Conservation (phyloP, 2,797 vertebrate species). For the Squalus acanthias region DNA sequence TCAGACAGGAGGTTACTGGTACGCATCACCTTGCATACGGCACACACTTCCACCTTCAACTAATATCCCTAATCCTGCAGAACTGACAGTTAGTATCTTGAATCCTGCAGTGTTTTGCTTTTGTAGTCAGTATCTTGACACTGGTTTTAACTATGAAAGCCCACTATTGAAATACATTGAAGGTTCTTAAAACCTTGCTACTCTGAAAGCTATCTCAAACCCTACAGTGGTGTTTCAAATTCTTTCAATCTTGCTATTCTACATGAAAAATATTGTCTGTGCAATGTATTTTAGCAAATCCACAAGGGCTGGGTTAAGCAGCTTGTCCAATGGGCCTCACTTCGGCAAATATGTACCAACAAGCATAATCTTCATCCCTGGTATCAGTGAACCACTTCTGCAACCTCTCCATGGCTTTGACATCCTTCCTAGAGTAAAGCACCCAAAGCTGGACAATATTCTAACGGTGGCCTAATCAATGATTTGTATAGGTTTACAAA, state of each 20-base stretch:
- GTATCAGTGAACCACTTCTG: neutral
- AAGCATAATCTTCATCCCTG: neutral
- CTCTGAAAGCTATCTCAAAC: neutral
- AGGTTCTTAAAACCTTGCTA: neutral
- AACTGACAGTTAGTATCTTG: neutral
- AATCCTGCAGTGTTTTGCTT: too few relatives aligned
- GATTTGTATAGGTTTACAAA: too few relatives aligned
- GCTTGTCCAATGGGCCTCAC: neutral
- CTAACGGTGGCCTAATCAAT: neutral
- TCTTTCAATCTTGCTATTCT: neutral
- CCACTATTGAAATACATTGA: neutral
- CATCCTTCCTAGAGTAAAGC: neutral
- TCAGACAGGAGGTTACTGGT: neutral
- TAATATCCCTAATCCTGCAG: neutral
- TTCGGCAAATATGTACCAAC: neutral
- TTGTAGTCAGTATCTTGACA: neutral
- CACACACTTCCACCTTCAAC: neutral
- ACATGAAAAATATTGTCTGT: neutral
- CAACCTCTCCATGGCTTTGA: neutral
- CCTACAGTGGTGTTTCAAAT: neutral
- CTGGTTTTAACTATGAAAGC: neutral
- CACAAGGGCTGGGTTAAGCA: neutral
- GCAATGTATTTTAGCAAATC: neutral
- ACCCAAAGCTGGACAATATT: neutral
- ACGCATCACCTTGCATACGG: neutral